These are phyloP conservation scores for Apotomis capreana DNA, from an alignment of 2,888 invertebrate species.

Conservation along the genomic window DNA sequence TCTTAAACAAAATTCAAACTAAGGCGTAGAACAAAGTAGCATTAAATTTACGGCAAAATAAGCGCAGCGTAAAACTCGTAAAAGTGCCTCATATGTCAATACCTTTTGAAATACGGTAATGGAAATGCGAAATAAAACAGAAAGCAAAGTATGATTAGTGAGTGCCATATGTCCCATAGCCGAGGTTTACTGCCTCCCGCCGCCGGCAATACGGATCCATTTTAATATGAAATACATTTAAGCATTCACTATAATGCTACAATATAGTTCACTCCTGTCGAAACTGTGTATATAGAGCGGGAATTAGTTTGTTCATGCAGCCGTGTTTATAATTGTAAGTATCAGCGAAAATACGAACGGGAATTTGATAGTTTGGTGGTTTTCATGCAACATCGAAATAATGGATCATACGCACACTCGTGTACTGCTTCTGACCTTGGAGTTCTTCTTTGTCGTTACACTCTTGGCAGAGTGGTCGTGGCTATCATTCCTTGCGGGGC, in stretches of 20 bases:
- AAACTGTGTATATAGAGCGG: neutral
- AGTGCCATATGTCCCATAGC: constrained; percentile 78
- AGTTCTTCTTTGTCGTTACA: too few species aligned
- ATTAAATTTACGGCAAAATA: constrained; percentile 69
- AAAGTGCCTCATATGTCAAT: constrained; percentile 83
- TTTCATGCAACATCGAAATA: neutral
- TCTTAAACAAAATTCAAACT: constrained; percentile 57
- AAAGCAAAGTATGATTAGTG: constrained; percentile 83
- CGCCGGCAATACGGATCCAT: constrained; percentile 37
- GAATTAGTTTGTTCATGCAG: neutral
- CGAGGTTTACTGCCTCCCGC: constrained; percentile 68
- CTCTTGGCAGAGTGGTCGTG: too few species aligned
- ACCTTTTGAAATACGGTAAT: constrained; percentile 83
- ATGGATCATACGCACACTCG: too few species aligned
- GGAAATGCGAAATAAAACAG: constrained; percentile 83
- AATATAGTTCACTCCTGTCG: constrained; percentile 1
- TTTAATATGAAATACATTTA: constrained; percentile 41
- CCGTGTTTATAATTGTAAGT: neutral
- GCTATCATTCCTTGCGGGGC: too few species aligned
- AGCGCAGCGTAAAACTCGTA: constrained; percentile 75
- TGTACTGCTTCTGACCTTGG: too few species aligned
- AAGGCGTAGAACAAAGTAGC: constrained; percentile 65
- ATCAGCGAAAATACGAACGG: too few species aligned
- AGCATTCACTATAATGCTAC: constrained; percentile 35
- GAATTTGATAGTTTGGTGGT: neutral